Evolutionary conservation across 1,140 invertebrate species (phyloP), one percentile per base, ranked within the genome.

Genomic region (Drosophila takahashii): DNA sequence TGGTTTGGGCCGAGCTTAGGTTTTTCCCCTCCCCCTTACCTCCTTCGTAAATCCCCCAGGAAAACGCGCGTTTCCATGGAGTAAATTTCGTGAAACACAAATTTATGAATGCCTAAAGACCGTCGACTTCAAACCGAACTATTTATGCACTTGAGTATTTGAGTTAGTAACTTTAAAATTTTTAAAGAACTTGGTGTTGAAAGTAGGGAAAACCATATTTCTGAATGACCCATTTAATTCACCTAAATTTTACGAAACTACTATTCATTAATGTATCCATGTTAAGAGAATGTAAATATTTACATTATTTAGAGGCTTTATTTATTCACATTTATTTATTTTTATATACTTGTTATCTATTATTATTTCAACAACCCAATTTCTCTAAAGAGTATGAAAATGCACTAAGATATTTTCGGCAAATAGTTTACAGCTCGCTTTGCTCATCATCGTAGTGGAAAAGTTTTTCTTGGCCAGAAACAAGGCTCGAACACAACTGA

Each of bases 381-480:
- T 37, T 36, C 6, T 0, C 11, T 9, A 9, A 1, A 47, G 18
- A 39, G 41, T 18, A 36, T 29, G 15, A 50, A 60, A 61, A 52
- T 72, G 45, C 36, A 11, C 29, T 29, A 42, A 62, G 32, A 54
- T 72, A 74, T 51, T 62, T 72, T 62, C 6, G 50, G 56, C 50
- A 74, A 74, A 74, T 74, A 72, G 36, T 72, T 74, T 53, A 69
- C 45, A 44, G 34, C 50, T 48, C 8, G 26, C 59, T 18, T 5
- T 45, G 36, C 34, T 41, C 45, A 34, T 53, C 53, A 44, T 50
- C 18, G 45, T 32, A 61, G 52, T 45, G 57, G 15, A 18, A 62
- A 60, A 58, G 54, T 77, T 60, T 47, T 60, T 56, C 48, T 36
- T 56, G 45, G 54, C 44, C 74, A 53, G 51, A 74, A 74, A 74